A percentile compares a stretch with the other conserved stretches of the same genome.
Conservation (phyloP, 2,797 vertebrate species). For the Zenarchopterus dispar region DNA sequence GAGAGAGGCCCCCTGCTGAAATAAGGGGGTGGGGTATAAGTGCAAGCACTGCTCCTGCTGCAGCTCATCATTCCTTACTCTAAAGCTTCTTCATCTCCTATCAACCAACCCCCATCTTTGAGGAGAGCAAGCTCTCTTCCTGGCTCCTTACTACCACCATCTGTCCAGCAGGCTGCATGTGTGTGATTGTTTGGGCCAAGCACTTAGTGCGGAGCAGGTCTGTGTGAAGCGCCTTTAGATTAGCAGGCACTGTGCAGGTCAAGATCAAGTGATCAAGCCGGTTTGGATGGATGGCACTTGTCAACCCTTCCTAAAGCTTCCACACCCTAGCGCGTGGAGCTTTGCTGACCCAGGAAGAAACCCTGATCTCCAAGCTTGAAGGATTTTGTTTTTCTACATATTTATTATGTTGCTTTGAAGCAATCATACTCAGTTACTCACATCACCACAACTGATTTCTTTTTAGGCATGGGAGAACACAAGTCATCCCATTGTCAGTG, state of each 20-base stretch:
- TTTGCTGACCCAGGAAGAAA: too few species aligned
- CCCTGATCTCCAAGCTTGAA: too few species aligned
- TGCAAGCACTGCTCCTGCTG: conserved; percentile 22
- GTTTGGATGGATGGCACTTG: conserved; percentile 16
- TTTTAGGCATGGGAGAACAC: too few species aligned
- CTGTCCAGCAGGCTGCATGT: conserved; percentile 68
- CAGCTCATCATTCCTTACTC: conserved; percentile 20
- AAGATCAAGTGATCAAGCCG: too few species aligned
- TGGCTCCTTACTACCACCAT: conserved; percentile 59
- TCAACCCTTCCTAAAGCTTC: conserved; percentile 1
- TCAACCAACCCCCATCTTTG: conserved; percentile 50
- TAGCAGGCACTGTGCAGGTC: conserved; percentile 19
- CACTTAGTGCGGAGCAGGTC: conserved; percentile 17
- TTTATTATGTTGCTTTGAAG: too few species aligned
- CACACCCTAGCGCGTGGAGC: too few species aligned
- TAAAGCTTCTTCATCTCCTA: conserved; percentile 35
- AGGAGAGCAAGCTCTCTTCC: conserved; percentile 28
- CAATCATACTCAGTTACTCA: too few species aligned
- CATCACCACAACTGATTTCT: too few species aligned
- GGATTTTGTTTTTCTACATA: too few species aligned
- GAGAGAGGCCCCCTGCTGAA: conserved; percentile 26
- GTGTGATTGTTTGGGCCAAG: conserved; percentile 44
- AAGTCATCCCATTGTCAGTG: too few species aligned
- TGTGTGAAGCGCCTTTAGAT: conserved; percentile 43
- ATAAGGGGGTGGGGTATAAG: conserved; percentile 37